phyloP scores from a whole-genome alignment of 2,113 vertebrate species.

The Ranitomeya variabilis region DNA sequence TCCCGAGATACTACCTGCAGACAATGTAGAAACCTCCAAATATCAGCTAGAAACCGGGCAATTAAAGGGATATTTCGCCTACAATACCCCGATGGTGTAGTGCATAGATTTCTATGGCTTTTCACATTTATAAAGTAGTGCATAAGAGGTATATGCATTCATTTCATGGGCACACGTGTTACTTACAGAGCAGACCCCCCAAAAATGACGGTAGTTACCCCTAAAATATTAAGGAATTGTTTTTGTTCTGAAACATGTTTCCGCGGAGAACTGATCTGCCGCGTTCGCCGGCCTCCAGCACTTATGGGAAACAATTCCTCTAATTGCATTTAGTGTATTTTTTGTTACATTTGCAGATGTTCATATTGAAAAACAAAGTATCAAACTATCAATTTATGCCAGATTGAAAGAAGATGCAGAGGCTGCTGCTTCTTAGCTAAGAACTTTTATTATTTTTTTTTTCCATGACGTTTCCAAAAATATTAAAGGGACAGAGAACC shows the following conservation, averaged over 20 bases:
- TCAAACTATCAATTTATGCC: slow-evolving; percentile 43
- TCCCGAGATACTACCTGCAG: too few relatives aligned
- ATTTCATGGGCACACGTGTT: neutral
- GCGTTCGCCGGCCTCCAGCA: neutral
- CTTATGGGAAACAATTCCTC: slow-evolving; percentile 41
- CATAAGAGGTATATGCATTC: neutral
- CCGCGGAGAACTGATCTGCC: neutral
- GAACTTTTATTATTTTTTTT: neutral
- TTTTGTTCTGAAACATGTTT: neutral
- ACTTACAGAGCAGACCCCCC: neutral
- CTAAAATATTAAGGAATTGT: neutral
- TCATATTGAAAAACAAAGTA: slow-evolving; percentile 44
- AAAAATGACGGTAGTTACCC: neutral
- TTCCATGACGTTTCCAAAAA: neutral
- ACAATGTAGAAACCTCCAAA: too few relatives aligned
- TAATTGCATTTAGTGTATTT: slow-evolving; percentile 52
- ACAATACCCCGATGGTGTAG: too few relatives aligned
- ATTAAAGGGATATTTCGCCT: too few relatives aligned
- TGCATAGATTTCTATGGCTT: too few relatives aligned
- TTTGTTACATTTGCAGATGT: slow-evolving; percentile 50
- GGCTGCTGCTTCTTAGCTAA: neutral
- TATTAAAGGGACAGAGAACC: neutral
- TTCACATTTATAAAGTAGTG: neutral
- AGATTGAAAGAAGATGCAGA: slow-evolving; percentile 15
- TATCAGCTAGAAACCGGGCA: too few relatives aligned